Evolutionary conservation across 2,888 invertebrate genomes (phyloP).

Genomic region (Clostera curtula): DNA sequence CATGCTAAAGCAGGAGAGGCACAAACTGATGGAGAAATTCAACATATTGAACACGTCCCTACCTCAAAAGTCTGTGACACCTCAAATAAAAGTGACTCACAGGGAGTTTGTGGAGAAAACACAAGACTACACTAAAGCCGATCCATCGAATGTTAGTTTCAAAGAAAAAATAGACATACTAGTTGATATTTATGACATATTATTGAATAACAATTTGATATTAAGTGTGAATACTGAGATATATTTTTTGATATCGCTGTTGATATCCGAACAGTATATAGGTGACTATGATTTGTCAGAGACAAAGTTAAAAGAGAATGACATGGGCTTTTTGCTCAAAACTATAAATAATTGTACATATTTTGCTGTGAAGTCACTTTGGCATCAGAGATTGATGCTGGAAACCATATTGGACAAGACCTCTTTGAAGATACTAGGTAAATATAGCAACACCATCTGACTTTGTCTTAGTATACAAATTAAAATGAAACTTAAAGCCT

Average conservation of each 20-base stretch:
- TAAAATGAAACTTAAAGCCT: no score
- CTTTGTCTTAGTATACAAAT: no score
- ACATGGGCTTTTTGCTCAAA: slow-evolving; percentile 51
- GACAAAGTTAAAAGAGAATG: slow-evolving; percentile 27
- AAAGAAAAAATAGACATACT: slow-evolving; percentile 71
- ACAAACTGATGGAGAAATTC: slow-evolving; percentile 66
- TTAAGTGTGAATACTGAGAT: slow-evolving; percentile 80
- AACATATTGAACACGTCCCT: slow-evolving; percentile 47
- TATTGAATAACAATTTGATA: slow-evolving; percentile 77
- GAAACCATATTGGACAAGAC: slow-evolving; percentile 75
- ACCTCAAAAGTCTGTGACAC: slow-evolving; percentile 36
- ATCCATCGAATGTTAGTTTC: slow-evolving; percentile 58
- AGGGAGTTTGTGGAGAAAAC: slow-evolving; percentile 36
- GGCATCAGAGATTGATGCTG: slow-evolving; percentile 72
- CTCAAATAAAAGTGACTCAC: slow-evolving; percentile 48
- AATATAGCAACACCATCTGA: no score
- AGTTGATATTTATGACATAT: slow-evolving; percentile 71
- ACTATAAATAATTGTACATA: slow-evolving; percentile 82
- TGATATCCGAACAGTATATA: slow-evolving; percentile 67
- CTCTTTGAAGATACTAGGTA: slow-evolving; percentile 71
- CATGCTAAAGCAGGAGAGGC: slow-evolving; percentile 57
- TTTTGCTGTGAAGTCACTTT: slow-evolving; percentile 81
- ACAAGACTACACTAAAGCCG: slow-evolving; percentile 48
- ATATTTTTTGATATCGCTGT: slow-evolving; percentile 79
- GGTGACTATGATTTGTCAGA: slow-evolving; percentile 40